Evolutionary conservation across 35 echinoderm and acorn worm species (phyloP).

Genomic region (Heliocidaris erythrogramma): DNA sequence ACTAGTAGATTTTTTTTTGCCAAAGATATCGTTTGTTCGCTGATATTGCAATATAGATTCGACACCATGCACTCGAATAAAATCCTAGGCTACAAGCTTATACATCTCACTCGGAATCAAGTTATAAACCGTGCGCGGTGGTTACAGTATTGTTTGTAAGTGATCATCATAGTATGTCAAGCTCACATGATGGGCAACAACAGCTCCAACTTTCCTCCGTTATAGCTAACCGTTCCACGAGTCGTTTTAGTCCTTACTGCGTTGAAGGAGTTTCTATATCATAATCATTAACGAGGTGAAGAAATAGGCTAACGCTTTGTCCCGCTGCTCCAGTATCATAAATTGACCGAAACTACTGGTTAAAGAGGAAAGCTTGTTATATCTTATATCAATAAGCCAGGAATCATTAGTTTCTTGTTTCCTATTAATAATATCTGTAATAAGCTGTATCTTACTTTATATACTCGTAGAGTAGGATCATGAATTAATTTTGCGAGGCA

Average conservation of each 20-base stretch:
- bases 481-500: too few relatives aligned
- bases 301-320: too few relatives aligned
- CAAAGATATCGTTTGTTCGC: neutral
- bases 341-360: neutral
- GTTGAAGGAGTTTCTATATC: neutral
- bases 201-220: neutral
- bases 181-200: neutral
- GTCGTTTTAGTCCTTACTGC: neutral
- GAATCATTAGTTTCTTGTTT: too few relatives aligned
- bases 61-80: neutral
- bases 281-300: neutral
- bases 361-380: neutral
- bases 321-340: neutral
- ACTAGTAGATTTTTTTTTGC: neutral
- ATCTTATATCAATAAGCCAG: neutral
- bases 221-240: neutral
- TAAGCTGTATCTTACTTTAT: too few relatives aligned
- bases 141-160: neutral
- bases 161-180: conserved; percentile 11
- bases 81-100: neutral
- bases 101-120: neutral
- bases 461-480: too few relatives aligned
- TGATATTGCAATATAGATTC: neutral
- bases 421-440: too few relatives aligned
- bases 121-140: neutral